Percentiles rank a stretch among this genome's conserved stretches.
phyloP scores from a whole-genome alignment of 2,888 invertebrate species.

The Drosophila prolongata region DNA sequence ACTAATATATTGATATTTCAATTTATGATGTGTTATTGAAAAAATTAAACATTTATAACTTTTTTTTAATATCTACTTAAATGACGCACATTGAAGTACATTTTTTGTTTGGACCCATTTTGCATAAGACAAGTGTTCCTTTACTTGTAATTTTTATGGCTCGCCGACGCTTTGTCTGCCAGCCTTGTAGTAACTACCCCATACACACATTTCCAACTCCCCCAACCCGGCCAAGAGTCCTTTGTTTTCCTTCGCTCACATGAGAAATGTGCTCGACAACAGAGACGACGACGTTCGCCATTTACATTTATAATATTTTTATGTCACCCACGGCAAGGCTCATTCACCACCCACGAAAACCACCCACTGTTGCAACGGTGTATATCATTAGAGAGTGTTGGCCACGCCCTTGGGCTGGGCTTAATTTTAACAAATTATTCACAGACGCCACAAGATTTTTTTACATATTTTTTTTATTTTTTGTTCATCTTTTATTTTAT shows the following conservation, averaged over 20 bases:
- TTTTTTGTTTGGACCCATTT: conserved; percentile 21
- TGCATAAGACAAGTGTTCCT: conserved; percentile 22
- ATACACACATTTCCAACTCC: conserved; percentile 18
- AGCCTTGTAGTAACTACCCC: conserved; percentile 42
- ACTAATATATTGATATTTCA: too few relatives aligned
- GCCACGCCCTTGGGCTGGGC: conserved; percentile 46
- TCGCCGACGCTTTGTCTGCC: conserved; percentile 34
- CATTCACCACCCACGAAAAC: not conserved
- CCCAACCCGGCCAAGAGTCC: conserved; percentile 19
- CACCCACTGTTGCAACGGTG: conserved; percentile 12
- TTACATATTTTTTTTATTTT: conserved; percentile 6
- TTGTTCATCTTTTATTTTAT: conserved; percentile 28
- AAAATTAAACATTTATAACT: too few relatives aligned
- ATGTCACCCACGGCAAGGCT: conserved; percentile 35
- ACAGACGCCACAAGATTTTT: conserved; percentile 53
- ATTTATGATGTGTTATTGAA: too few relatives aligned
- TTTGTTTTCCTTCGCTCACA: conserved; percentile 33
- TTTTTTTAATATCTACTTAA: not conserved
- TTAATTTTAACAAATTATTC: conserved; percentile 72
- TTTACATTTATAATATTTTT: conserved; percentile 56
- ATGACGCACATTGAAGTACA: conserved; percentile 8
- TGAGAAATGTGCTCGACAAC: conserved; percentile 63
- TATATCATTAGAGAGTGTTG: conserved; percentile 39
- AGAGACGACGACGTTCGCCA: conserved; percentile 29
- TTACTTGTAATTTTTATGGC: conserved; percentile 27